Evolutionary conservation across 92 coral and sea anemone genomes (phyloP).

Genomic region (Paramuricea clavata): DNA sequence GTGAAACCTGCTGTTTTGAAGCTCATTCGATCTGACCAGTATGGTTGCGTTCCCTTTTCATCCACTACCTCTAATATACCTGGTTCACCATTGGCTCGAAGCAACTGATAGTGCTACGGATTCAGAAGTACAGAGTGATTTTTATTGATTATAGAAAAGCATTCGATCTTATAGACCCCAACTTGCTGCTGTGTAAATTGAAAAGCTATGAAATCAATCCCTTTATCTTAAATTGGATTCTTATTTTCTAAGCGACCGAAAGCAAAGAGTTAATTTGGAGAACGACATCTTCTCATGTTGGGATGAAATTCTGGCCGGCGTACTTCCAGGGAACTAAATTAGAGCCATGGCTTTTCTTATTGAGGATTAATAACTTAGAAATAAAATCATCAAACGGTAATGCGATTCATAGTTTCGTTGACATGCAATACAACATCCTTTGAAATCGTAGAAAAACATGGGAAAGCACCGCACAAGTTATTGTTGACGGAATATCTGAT

Average conservation of each 20-base stretch:
- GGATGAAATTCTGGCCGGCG: too few species aligned
- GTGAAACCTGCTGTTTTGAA: slow-evolving; percentile 29
- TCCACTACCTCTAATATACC: slow-evolving; percentile 33
- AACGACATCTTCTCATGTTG: too few species aligned
- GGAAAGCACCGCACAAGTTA: neutral
- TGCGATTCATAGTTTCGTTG: neutral
- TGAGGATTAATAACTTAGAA: slow-evolving; percentile 32
- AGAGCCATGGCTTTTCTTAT: slow-evolving; percentile 37
- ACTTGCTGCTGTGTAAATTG: slow-evolving; percentile 10
- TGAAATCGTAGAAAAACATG: neutral
- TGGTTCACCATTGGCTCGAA: slow-evolving; percentile 36
- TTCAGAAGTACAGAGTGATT: slow-evolving; percentile 17
- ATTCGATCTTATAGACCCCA: slow-evolving; percentile 30
- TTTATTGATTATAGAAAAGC: slow-evolving; percentile 32
- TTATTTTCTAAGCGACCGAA: slow-evolving; percentile 25
- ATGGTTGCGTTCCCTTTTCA: neutral
- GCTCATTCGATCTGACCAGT: slow-evolving; percentile 19
- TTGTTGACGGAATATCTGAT: neutral
- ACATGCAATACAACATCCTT: neutral
- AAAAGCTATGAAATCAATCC: slow-evolving; percentile 8
- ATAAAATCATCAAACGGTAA: neutral
- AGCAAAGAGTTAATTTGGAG: slow-evolving; percentile 29
- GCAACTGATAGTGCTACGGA: slow-evolving; percentile 38
- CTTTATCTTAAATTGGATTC: slow-evolving; percentile 15
- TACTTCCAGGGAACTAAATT: neutral